phyloP scores from a whole-genome alignment of 2,113 vertebrate species.

The Grammomys dolichurus region DNA sequence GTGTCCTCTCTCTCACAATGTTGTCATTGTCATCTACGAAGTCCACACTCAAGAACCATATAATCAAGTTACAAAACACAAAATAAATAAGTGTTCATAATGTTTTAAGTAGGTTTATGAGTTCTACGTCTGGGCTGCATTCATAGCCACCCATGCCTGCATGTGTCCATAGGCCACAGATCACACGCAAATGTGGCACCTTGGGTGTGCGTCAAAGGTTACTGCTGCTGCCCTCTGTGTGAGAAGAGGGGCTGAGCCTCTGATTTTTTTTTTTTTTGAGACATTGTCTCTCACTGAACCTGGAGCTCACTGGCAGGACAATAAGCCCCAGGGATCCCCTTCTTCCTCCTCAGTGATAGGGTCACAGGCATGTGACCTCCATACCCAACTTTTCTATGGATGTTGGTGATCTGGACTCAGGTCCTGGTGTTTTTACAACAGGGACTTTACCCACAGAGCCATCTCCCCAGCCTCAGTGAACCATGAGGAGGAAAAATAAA shows the following conservation, averaged over 20 bases:
- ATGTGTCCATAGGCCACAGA: not conserved
- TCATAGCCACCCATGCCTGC: too few species aligned
- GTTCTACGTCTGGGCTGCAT: not conserved
- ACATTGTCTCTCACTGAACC: not conserved
- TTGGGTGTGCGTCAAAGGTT: not conserved
- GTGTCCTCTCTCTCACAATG: not conserved
- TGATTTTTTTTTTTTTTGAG: not conserved
- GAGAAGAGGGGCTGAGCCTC: not conserved
- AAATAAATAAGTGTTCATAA: not conserved
- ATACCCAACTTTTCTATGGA: not conserved
- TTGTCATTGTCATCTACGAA: not conserved
- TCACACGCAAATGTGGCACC: too few species aligned
- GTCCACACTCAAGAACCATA: not conserved
- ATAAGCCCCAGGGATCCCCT: not conserved
- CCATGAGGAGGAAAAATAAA: rapidly evolving
- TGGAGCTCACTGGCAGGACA: not conserved
- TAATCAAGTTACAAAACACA: not conserved
- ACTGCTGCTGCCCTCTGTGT: not conserved
- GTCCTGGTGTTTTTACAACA: not conserved
- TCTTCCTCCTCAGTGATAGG: not conserved
- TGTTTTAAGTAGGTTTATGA: not conserved
- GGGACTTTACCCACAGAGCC: not conserved
- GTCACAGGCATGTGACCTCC: not conserved
- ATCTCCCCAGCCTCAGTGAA: not conserved
- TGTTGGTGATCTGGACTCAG: not conserved